phyloP scores from a whole-genome alignment of 2,113 vertebrate genomes.

The Chamaea fasciata region DNA sequence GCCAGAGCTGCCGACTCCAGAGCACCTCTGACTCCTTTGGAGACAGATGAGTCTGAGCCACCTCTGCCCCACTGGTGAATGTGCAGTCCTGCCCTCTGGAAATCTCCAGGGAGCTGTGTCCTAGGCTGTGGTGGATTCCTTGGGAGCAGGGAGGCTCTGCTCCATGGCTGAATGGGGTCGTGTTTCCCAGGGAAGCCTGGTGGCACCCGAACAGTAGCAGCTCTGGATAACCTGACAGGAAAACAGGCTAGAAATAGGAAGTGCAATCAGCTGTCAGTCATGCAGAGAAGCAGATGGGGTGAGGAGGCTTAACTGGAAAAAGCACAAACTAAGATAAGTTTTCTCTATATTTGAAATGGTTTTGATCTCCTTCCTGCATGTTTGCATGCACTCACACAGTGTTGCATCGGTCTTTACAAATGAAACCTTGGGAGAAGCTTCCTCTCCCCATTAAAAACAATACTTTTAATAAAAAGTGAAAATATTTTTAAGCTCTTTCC shows the following conservation, averaged over 20 bases:
- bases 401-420: background rate
- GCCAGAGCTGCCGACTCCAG: background rate
- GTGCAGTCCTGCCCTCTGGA: background rate
- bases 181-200: background rate
- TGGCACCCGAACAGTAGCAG: background rate
- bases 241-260: background rate
- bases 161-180: background rate
- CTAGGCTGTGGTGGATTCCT: fast-evolving
- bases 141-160: background rate
- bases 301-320: background rate
- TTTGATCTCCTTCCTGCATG: background rate
- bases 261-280: background rate
- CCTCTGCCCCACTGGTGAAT: fast-evolving
- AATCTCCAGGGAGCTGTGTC: background rate
- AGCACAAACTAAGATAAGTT: background rate
- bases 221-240: background rate
- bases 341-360: background rate
- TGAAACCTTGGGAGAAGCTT: background rate
- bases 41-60: background rate
- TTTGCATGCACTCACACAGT: fast-evolving
- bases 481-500: background rate
- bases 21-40: background rate
- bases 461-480: background rate
- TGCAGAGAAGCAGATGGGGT: background rate
- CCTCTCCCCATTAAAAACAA: background rate